Evolutionary conservation across 2,888 invertebrate genomes (phyloP).

Genomic region (Hofmannophila pseudospretella): DNA sequence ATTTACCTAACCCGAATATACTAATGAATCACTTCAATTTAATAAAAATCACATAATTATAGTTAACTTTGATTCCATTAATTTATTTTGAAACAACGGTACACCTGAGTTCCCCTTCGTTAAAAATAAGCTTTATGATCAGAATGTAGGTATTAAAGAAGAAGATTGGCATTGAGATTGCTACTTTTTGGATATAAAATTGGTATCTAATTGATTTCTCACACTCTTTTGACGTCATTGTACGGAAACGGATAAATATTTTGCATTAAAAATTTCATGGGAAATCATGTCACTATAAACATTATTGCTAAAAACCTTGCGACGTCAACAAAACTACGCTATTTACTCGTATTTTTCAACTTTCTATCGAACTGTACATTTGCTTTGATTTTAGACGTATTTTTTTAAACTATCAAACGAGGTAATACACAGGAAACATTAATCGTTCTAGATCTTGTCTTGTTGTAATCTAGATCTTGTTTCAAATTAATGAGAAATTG

Average conservation of each 20-base stretch:
- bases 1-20: too few relatives aligned
- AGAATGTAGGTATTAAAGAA: not conserved
- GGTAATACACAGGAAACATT: conserved; percentile 19
- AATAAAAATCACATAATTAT: too few relatives aligned
- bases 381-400: conserved; percentile 9
- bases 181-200: not conserved
- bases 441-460: conserved; percentile 6
- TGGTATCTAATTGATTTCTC: not conserved
- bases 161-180: not conserved
- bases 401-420: conserved; percentile 17
- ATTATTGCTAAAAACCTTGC: too few relatives aligned
- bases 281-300: not conserved
- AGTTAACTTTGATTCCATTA: too few relatives aligned
- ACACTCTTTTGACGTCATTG: not conserved
- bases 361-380: conserved; percentile 17
- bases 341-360: conserved; percentile 5
- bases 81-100: too few relatives aligned
- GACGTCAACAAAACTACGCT: not conserved
- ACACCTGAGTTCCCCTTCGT: too few relatives aligned
- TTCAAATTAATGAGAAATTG: conserved; percentile 20
- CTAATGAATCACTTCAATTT: too few relatives aligned
- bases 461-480: conserved; percentile 15
- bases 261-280: conserved; percentile 1
- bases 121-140: not conserved
- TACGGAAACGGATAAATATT: conserved; percentile 3